Conservation (phyloP, 2,888 invertebrate species). For the Strigamia transsilvanica region DNA sequence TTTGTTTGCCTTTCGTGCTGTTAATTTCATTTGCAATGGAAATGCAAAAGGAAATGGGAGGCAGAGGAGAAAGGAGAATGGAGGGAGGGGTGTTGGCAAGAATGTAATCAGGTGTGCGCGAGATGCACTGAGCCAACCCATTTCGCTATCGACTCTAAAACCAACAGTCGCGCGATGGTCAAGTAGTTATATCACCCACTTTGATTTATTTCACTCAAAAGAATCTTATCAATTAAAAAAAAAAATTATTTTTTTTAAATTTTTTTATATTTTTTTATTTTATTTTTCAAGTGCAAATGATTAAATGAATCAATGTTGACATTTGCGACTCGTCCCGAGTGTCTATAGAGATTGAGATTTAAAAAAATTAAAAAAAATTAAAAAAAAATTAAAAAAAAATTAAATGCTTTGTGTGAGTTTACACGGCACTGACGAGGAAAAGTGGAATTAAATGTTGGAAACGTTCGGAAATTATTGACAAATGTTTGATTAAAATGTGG, state of each 20-base stretch:
- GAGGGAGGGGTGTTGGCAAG: slow-evolving; percentile 32
- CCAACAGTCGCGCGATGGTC: neutral
- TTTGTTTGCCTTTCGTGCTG: slow-evolving; percentile 51
- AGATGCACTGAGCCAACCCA: neutral
- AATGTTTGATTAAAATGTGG: slow-evolving; percentile 52
- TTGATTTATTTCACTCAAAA: neutral
- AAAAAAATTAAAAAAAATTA: neutral
- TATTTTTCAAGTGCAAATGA: neutral
- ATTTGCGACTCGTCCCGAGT: neutral
- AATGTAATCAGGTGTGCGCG: slow-evolving; percentile 48
- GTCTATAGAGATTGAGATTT: too few species aligned
- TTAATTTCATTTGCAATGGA: slow-evolving; percentile 55
- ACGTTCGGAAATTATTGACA: neutral
- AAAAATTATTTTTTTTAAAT: too few species aligned
- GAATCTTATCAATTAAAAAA: neutral
- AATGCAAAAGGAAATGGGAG: slow-evolving; percentile 49
- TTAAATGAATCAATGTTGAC: slow-evolving; percentile 14
- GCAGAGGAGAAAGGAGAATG: neutral
- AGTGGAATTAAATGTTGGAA: neutral
- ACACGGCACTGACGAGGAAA: too few species aligned
- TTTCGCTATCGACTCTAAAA: slow-evolving; percentile 6
- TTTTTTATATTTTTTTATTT: neutral
- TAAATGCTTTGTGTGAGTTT: neutral
- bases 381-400: neutral
- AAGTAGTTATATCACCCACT: neutral